Base-by-base conservation (phyloP, 2,888 invertebrate genomes). In the Acanthosoma haemorrhoidale region DNA sequence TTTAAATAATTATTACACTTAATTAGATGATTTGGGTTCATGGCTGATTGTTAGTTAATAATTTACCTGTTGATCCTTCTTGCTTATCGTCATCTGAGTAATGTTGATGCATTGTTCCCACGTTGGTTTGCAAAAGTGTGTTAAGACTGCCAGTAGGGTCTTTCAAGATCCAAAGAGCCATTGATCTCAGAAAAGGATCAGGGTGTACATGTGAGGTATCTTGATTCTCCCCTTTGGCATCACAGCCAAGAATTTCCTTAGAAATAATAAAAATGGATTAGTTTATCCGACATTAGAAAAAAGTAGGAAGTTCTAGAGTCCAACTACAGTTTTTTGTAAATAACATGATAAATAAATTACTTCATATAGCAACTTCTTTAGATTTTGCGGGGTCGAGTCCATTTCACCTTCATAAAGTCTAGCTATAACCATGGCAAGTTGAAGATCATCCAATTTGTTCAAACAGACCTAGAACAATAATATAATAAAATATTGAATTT, bases 161-260 rank as follows among this genome's bases (percentile, higher is more conserved):
- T 79, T 95, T 94, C 66, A 99, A 82, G 74, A 94, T 89, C 99
- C 99, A 99, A 43, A 94, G 84, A 0, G 97, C 93, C 93, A 99
- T 99, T 4, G 98, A 98, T 3, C 99, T 87, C 16, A 97, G 83
- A 82, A 99, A 99, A 0, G 99, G 98, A 83, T 99, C 98, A 0
- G 94, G 93, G 80, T 94, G 92, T 0, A 90, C 90, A 72, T 84
- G 86, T 13, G 87, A 86, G 29, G 88, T 78, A 76, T 91, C 89
- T 74, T 89, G 85, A 76, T 88, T 87, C n/a, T 84, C 86, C 1
- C 84, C 84, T 1, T 81, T 87, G 38, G 83, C 80, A 76, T 89
- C 88, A 74, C 88, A 88, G 4, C 87, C 82, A 43, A 83, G 76
- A 43, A 83, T 79, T 76, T 81, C 80, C 78, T 80, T 16, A 2